Evolutionary conservation across 1,140 invertebrate genomes (phyloP).

Genomic region (Bombus confusus): DNA sequence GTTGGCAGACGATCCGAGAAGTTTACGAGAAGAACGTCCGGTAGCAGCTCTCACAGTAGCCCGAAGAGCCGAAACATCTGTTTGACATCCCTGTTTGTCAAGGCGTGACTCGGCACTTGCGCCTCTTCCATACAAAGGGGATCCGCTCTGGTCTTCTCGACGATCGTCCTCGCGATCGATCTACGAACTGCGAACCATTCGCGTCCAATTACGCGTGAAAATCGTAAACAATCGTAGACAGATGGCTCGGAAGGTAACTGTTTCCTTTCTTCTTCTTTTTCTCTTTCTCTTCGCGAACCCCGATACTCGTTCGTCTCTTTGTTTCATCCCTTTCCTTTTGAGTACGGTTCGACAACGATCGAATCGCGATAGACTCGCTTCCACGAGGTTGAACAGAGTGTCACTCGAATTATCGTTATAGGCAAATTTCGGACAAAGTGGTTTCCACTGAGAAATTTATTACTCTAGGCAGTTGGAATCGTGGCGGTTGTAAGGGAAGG

Average conservation of each 20-base stretch:
- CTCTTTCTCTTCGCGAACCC: neutral
- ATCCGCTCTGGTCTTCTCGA: slow-evolving; percentile 62
- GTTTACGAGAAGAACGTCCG: slow-evolving; percentile 63
- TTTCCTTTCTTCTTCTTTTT: neutral
- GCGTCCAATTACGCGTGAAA: slow-evolving; percentile 81
- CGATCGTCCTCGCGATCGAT: slow-evolving; percentile 77
- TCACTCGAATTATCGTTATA: neutral
- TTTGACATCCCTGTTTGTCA: slow-evolving; percentile 83
- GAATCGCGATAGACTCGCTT: neutral
- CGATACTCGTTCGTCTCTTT: slow-evolving; percentile 15
- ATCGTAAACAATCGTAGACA: slow-evolving; percentile 76
- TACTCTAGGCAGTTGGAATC: neutral
- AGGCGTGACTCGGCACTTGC: slow-evolving; percentile 83
- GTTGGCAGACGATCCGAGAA: slow-evolving; percentile 43
- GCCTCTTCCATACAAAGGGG: slow-evolving; percentile 74
- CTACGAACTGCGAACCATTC: slow-evolving; percentile 76
- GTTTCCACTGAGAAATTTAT: neutral
- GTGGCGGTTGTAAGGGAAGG: neutral
- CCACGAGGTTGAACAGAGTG: neutral
- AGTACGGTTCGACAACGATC: neutral
- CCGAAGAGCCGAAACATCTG: slow-evolving; percentile 78
- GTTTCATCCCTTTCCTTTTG: slow-evolving; percentile 21
- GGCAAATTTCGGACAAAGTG: neutral
- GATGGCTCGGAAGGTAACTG: slow-evolving; percentile 42
- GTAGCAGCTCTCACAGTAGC: slow-evolving; percentile 56